Evolutionary conservation across 2,888 invertebrate species (phyloP).

Genomic region (Trachelus iudaicus): DNA sequence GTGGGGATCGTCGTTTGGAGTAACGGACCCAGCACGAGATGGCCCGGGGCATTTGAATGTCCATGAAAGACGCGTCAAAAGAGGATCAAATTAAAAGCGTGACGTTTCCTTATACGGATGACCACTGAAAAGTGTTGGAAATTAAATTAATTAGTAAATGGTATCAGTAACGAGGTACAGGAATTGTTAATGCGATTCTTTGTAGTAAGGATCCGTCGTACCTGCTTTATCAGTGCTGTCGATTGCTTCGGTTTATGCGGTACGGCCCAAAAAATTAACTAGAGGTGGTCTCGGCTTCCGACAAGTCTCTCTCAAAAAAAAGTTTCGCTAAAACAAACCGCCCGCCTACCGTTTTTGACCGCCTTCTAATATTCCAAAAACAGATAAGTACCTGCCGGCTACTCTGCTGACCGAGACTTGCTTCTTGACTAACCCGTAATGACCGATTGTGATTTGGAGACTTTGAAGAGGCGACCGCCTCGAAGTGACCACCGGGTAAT

Average conservation of each 20-base stretch:
- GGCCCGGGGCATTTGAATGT: not conserved
- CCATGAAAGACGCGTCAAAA: not conserved
- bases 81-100: not conserved
- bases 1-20: not conserved
- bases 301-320: constrained; percentile 4
- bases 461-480: constrained; percentile 1
- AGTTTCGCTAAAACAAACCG: constrained; percentile 20
- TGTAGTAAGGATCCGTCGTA: not conserved
- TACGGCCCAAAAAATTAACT: constrained; percentile 1
- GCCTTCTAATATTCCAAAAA: constrained; percentile 17
- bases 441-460: not conserved
- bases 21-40: not conserved
- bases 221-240: not conserved
- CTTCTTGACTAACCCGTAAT: not conserved
- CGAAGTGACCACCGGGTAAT: not conserved
- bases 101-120: not conserved
- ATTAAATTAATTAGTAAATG: not conserved
- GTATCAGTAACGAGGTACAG: not conserved
- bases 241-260: not conserved
- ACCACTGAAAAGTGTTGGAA: not conserved
- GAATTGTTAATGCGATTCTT: not conserved
- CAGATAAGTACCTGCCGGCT: not conserved
- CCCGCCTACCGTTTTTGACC: constrained; percentile 16
- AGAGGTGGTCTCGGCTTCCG: constrained; percentile 18
- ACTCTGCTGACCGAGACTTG: not conserved